A percentile compares a stretch with the other conserved stretches of the same genome.
Conservation (phyloP, 2,888 invertebrate species). For the Zygogramma bicolorata region DNA sequence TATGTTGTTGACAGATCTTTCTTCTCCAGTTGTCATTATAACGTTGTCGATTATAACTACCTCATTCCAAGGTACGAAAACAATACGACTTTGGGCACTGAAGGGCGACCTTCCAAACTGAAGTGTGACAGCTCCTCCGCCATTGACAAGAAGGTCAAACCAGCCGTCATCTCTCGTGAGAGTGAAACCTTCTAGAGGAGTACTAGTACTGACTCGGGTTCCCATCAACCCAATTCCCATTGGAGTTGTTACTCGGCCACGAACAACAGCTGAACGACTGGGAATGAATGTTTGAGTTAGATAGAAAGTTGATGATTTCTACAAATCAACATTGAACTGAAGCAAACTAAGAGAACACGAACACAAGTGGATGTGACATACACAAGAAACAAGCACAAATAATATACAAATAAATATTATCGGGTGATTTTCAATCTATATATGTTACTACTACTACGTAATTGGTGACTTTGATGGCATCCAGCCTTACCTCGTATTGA, state of each 20-base stretch:
- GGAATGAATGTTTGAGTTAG: slow-evolving; percentile 22
- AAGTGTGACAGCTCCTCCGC: slow-evolving; percentile 96
- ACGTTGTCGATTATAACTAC: slow-evolving; percentile 95
- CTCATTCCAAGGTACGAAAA: slow-evolving; percentile 97
- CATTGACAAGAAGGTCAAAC: slow-evolving; percentile 99
- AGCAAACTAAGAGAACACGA: slow-evolving; percentile 64
- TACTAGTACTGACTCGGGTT: slow-evolving; percentile 93
- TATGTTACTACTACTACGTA: slow-evolving; percentile 41
- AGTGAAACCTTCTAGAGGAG: slow-evolving; percentile 96
- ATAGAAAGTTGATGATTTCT: slow-evolving; percentile 19
- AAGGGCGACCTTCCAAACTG: slow-evolving; percentile 95
- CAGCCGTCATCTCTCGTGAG: slow-evolving; percentile 91
- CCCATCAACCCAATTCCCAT: slow-evolving; percentile 95
- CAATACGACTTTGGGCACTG: slow-evolving; percentile 87
- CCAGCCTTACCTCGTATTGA: slow-evolving; percentile 95
- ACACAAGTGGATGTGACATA: slow-evolving; percentile 62
- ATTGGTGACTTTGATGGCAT: slow-evolving; percentile 35
- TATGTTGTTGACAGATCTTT: slow-evolving; percentile 75
- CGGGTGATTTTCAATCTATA: slow-evolving; percentile 18
- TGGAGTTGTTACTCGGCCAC: slow-evolving; percentile 92
- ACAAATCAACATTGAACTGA: slow-evolving; percentile 48
- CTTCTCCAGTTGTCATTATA: slow-evolving; percentile 86
- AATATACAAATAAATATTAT: slow-evolving; percentile 38
- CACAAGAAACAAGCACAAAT: slow-evolving; percentile 46
- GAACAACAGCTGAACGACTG: slow-evolving; percentile 96